A percentile compares a stretch with the other conserved stretches of the same genome.
Evolutionary conservation across 2,888 invertebrate genomes (phyloP).

Genomic region (Tenthredo mesomela): DNA sequence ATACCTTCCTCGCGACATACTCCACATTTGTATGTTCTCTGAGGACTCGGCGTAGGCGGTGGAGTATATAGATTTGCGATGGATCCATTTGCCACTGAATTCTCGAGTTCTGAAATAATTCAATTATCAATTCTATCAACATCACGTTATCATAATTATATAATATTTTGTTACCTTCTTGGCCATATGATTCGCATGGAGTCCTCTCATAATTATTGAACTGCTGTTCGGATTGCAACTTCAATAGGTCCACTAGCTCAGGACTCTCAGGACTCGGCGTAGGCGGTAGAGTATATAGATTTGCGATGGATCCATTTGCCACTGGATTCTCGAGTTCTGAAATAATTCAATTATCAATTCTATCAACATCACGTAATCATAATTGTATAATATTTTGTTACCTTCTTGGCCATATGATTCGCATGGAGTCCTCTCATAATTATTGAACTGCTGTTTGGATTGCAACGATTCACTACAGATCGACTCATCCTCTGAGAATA

Average conservation of each 20-base stretch:
- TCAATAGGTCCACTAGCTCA: too few species aligned
- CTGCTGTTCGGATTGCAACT: background rate
- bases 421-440: background rate
- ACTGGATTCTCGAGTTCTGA: background rate
- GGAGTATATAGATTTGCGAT: background rate
- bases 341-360: background rate
- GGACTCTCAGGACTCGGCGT: background rate
- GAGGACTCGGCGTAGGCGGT: background rate
- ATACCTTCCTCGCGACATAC: background rate
- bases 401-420: background rate
- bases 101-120: background rate
- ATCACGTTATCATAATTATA: background rate
- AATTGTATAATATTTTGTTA: background rate
- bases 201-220: background rate
- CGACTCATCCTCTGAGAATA: too few species aligned
- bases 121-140: background rate
- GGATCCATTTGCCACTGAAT: background rate
- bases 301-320: background rate
- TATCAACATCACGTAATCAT: background rate
- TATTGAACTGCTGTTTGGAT: background rate
- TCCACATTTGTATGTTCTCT: constrained; percentile 27
- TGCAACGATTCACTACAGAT: background rate
- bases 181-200: background rate
- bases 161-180: background rate
- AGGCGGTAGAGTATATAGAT: background rate